Evolutionary conservation across 2,113 vertebrate species (phyloP), one percentile per base, ranked within the genome.

Genomic region (Phasianus colchicus): DNA sequence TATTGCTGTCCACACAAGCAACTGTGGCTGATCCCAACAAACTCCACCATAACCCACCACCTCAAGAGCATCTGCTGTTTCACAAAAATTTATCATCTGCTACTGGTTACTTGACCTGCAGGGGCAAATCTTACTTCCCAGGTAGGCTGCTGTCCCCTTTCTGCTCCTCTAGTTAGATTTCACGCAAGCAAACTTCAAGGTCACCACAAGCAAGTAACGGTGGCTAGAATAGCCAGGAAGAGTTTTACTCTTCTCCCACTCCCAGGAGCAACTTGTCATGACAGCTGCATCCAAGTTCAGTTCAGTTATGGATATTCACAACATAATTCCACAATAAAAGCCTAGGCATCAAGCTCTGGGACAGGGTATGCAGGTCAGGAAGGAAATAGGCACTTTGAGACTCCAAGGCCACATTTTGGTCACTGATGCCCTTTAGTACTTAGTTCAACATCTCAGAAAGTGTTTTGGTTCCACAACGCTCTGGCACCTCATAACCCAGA

Each of bases 171-270:
- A 80, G 30, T 54, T 29, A 14, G 9, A 32, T 45, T 45, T 47
- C 42, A 22, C 22, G 32, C 32, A 60, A 45, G 67, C 52, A 9
- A 36, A 30, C 47, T 42, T 55, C 58, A 72, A 29, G 42, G 21
- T 61, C 10, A 5, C 48, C 15, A 63, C 29, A 48, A 83, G 30
- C 3, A 6, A 64, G 72, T 13, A 54, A 54, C 11, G 34, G 10
- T 4, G 24, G 15, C 17, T 84, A 30, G 6, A 16, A 11, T 13
- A 78, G 45, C 17, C 48, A 18, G 12, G 15, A 65, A 70, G 50
- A 67, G 30, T 65, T 66, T n/a, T 38, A 10, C 20, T 20, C 2
- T 6, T 13, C 22, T 13, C 7, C 2, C 1, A 21, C 3, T 25
- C 30, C 34, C 43, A 43, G 55, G 32, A 36, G 16, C 16, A 86